Conservation (phyloP, 2,113 vertebrate genomes). For the Podarcis raffonei region DNA sequence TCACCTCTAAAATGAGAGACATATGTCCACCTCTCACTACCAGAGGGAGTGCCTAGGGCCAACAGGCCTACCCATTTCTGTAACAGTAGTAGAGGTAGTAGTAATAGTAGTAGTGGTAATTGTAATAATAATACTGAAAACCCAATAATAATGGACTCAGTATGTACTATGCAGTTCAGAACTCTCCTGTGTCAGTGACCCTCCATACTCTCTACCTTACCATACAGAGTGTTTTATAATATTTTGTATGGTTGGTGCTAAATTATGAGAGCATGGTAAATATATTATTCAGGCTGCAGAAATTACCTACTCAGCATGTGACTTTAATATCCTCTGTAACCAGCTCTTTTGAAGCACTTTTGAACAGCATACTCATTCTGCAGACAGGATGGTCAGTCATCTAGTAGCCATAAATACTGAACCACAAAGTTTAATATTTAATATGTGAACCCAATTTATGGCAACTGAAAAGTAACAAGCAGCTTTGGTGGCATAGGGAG, state of each 20-base stretch:
- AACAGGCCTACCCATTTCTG: not conserved
- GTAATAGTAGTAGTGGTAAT: not conserved
- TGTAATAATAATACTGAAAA: not conserved
- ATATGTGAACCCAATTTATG: slow-evolving; percentile 34
- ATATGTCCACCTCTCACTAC: not conserved
- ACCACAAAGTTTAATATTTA: slow-evolving; percentile 38
- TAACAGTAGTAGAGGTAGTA: not conserved
- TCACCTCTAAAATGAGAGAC: not conserved
- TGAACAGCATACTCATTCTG: slow-evolving; percentile 28
- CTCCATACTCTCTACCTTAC: slow-evolving; percentile 26
- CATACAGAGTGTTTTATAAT: slow-evolving; percentile 39
- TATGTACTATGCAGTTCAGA: slow-evolving; percentile 33
- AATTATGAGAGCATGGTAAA: slow-evolving; percentile 50
- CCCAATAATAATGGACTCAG: slow-evolving; percentile 27
- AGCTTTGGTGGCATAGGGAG: slow-evolving; percentile 39
- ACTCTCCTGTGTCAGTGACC: not conserved
- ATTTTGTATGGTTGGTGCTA: slow-evolving; percentile 48
- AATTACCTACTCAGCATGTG: slow-evolving; percentile 42
- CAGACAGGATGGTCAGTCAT: slow-evolving; percentile 44
- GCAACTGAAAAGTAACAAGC: slow-evolving; percentile 50
- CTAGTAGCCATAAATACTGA: slow-evolving; percentile 33
- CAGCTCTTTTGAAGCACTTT: slow-evolving; percentile 48
- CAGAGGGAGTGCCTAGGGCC: not conserved
- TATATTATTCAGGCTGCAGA: slow-evolving; percentile 46
- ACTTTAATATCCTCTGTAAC: slow-evolving; percentile 55